Percentiles rank a stretch among this genome's conserved stretches.
Conservation (phyloP, 2,797 vertebrate genomes). For the Acanthis flammea region DNA sequence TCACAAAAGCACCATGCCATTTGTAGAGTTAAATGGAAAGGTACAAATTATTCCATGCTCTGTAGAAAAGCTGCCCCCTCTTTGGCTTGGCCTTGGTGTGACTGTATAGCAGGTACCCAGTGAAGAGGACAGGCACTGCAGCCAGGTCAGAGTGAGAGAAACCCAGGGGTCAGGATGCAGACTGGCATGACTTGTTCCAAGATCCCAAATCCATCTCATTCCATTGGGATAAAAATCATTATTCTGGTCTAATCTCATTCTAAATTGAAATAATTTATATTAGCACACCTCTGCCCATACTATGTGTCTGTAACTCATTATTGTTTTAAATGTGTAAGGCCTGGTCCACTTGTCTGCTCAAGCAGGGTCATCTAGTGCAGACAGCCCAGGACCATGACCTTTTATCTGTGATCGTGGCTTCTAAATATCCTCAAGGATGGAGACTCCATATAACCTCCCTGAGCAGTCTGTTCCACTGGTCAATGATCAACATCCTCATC, state of each 20-base stretch:
- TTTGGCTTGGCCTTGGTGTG: background rate
- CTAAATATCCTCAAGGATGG: background rate
- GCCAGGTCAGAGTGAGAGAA: fast-evolving
- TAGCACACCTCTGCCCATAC: background rate
- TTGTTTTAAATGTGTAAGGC: background rate
- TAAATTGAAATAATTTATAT: background rate
- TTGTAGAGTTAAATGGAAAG: background rate
- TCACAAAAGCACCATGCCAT: background rate
- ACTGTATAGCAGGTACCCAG: background rate
- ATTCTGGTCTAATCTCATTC: background rate
- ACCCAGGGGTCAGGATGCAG: background rate
- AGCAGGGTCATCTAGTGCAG: background rate
- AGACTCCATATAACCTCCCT: background rate
- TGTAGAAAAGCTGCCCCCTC: background rate
- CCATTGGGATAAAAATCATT: background rate
- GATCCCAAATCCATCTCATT: background rate
- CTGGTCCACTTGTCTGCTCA: background rate
- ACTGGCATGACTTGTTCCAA: background rate
- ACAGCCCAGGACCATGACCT: background rate
- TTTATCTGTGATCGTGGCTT: background rate
- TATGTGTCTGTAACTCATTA: background rate
- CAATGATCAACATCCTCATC: background rate
- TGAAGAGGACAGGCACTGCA: background rate
- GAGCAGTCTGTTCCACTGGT: background rate
- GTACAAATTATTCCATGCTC: background rate